phyloP scores from a whole-genome alignment of 1,140 invertebrate species.

The Formica selysi region DNA sequence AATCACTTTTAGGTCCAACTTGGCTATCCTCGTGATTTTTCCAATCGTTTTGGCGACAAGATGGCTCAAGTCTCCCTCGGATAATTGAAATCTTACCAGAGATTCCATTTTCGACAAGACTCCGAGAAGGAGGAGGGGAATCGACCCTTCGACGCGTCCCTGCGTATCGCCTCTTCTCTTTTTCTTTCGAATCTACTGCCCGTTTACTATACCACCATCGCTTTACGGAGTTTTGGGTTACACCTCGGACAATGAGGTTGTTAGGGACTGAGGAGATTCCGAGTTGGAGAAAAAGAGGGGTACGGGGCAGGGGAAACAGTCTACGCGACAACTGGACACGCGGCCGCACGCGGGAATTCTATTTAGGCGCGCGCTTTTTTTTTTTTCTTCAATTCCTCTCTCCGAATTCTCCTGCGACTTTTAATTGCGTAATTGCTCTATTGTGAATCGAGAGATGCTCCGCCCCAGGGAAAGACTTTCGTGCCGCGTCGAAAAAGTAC shows the following conservation, averaged over 20 bases:
- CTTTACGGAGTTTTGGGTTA: conserved; percentile 64
- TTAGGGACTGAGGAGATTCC: conserved; percentile 22
- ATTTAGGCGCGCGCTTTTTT: conserved; percentile 35
- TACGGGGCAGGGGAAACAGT: not conserved
- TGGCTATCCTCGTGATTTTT: not conserved
- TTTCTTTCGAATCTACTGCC: not conserved
- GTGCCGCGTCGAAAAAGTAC: not conserved
- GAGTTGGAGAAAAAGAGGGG: not conserved
- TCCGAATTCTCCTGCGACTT: conserved; percentile 21
- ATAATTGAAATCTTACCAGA: conserved; percentile 50
- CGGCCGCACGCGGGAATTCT: conserved; percentile 48
- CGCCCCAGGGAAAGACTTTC: conserved; percentile 7
- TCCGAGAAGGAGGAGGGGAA: not conserved
- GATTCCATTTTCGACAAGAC: conserved; percentile 53
- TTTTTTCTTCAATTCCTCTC: conserved; percentile 51
- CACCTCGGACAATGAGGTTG: conserved; percentile 59
- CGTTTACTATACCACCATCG: conserved; percentile 1
- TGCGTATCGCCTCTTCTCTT: not conserved
- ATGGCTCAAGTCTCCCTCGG: not conserved
- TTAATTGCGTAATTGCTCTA: conserved; percentile 65
- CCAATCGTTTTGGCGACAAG: not conserved
- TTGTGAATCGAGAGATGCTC: conserved; percentile 14
- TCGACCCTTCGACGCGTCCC: conserved; percentile 21
- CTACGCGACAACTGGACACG: conserved; percentile 34
- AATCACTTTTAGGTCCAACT: not conserved